These are phyloP conservation scores for Tetragonisca angustula DNA, from an alignment of 2,888 invertebrate species.

Conservation along the genomic window DNA sequence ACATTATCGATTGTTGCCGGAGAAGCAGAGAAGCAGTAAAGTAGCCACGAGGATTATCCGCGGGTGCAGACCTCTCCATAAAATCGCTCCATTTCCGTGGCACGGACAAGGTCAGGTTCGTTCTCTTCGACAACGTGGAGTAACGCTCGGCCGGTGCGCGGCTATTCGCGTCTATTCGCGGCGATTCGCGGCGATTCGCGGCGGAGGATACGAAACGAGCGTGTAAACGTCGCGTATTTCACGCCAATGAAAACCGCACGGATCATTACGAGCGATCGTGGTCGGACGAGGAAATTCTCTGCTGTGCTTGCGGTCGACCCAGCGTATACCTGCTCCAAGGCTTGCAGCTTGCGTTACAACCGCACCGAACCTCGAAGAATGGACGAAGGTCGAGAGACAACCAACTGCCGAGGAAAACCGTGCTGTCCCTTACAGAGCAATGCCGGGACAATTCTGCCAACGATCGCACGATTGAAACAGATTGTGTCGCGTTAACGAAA, in stretches of 20 bases:
- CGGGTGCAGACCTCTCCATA: conserved; percentile 40
- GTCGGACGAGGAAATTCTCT: conserved; percentile 69
- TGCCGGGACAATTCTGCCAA: too few relatives aligned
- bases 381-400: background rate
- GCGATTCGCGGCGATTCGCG: conserved; percentile 45
- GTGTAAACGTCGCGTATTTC: conserved; percentile 74
- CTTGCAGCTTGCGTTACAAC: conserved; percentile 32
- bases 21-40: conserved; percentile 11
- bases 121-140: conserved; percentile 56
- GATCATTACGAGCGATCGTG: conserved; percentile 74
- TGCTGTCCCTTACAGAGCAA: background rate
- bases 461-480: background rate
- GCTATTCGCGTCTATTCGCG: conserved; percentile 35
- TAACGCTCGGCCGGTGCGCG: conserved; percentile 59
- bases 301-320: conserved; percentile 59
- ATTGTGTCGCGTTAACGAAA: background rate
- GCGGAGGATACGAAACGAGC: conserved; percentile 65
- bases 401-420: background rate
- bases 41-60: conserved; percentile 23
- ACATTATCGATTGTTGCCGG: background rate
- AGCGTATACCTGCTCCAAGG: conserved; percentile 18
- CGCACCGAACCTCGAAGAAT: background rate
- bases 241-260: conserved; percentile 74
- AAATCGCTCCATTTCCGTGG: conserved; percentile 66
- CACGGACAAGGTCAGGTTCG: conserved; percentile 62